These are phyloP conservation scores for Morelia viridis DNA, from an alignment of 2,797 vertebrate genomes.

Conservation along the genomic window DNA sequence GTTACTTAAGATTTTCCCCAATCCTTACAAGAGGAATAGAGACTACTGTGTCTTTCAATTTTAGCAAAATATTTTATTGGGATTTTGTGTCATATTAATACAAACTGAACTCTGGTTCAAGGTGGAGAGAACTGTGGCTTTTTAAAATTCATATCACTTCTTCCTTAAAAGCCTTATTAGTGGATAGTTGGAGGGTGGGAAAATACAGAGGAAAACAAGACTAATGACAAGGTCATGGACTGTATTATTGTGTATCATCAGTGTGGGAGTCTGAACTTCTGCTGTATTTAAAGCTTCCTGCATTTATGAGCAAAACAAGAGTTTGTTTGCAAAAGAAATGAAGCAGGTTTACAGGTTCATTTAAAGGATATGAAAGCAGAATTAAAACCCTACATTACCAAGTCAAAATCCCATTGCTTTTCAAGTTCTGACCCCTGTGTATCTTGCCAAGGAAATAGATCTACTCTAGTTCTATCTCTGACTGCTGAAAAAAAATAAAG, in stretches of 20 bases:
- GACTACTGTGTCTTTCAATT: conserved; percentile 54
- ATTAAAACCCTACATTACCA: conserved; percentile 44
- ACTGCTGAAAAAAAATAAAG: too few relatives aligned
- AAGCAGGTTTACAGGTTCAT: conserved; percentile 55
- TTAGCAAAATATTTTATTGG: conserved; percentile 61
- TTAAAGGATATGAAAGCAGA: conserved; percentile 61
- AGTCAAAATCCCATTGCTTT: conserved; percentile 48
- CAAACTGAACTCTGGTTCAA: conserved; percentile 63
- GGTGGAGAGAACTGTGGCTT: conserved; percentile 55
- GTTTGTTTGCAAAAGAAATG: conserved; percentile 61
- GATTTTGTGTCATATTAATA: conserved; percentile 62
- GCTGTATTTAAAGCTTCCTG: conserved; percentile 60
- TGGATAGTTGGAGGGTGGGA: conserved; percentile 61
- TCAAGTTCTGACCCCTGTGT: conserved; percentile 49
- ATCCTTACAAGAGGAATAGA: conserved; percentile 17
- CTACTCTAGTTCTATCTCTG: too few relatives aligned
- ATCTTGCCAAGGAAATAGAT: conserved; percentile 43
- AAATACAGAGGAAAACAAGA: conserved; percentile 59
- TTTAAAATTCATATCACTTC: conserved; percentile 66
- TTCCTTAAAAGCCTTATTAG: conserved; percentile 69
- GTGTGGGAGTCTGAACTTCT: conserved; percentile 49
- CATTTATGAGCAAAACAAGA: conserved; percentile 58
- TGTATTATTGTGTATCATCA: conserved; percentile 57
- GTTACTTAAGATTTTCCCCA: conserved; percentile 44
- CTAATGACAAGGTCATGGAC: conserved; percentile 68